Evolutionary conservation across 2,888 invertebrate genomes (phyloP).

Genomic region (Euzophera pinguis): DNA sequence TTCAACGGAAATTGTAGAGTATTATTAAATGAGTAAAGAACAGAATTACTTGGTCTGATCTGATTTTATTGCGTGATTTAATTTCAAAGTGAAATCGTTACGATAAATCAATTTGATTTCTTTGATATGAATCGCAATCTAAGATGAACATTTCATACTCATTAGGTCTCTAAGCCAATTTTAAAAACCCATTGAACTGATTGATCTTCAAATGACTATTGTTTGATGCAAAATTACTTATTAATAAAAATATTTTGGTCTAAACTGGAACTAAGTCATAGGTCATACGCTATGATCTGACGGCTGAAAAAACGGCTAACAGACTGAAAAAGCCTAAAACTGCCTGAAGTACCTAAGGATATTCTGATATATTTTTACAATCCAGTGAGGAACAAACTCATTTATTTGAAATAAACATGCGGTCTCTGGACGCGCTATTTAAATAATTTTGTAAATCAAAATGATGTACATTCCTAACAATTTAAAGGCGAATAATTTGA

Average conservation of each 20-base stretch:
- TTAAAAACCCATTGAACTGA: background rate
- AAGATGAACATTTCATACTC: background rate
- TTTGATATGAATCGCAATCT: background rate
- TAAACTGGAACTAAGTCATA: no score
- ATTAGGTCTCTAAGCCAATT: background rate
- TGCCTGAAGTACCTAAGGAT: no score
- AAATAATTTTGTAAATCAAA: background rate
- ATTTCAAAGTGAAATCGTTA: slow-evolving; percentile 2
- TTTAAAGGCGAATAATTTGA: background rate
- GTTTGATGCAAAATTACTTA: no score
- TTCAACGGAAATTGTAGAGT: slow-evolving; percentile 41
- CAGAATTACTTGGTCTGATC: slow-evolving; percentile 36
- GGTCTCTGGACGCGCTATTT: no score
- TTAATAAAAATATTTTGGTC: no score
- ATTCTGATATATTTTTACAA: no score
- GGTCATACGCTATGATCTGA: no score
- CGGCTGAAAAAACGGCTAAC: no score
- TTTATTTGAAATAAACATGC: no score
- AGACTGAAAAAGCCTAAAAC: no score
- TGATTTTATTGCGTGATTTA: slow-evolving; percentile 1
- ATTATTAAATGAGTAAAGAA: slow-evolving; percentile 45
- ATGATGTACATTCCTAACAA: background rate
- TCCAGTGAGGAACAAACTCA: no score
- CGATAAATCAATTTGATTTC: background rate
- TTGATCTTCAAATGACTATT: no score